Percentiles rank a stretch among this genome's conserved stretches.
Evolutionary conservation across 2,888 invertebrate species (phyloP).

Genomic region (Nymphalis c-album): DNA sequence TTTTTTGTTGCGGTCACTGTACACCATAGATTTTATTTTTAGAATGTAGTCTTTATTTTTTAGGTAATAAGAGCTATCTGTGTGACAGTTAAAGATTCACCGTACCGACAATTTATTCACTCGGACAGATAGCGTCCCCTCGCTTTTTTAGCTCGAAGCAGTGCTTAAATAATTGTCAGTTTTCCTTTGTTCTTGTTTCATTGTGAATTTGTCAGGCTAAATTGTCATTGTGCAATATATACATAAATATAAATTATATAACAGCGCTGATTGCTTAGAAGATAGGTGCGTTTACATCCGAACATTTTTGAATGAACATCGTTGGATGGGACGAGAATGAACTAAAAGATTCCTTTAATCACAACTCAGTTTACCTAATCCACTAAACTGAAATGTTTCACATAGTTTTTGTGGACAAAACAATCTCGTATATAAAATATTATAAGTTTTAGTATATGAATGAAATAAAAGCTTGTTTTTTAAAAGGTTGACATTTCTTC

Average conservation of each 20-base stretch:
- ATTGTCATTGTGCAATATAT: constrained; percentile 34
- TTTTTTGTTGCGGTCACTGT: constrained; percentile 32
- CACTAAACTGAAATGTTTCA: too few relatives aligned
- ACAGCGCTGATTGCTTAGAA: neutral
- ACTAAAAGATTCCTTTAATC: too few relatives aligned
- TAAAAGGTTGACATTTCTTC: too few relatives aligned
- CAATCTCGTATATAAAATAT: too few relatives aligned
- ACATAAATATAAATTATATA: neutral
- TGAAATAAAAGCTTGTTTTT: too few relatives aligned
- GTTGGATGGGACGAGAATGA: too few relatives aligned
- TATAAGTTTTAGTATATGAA: too few relatives aligned
- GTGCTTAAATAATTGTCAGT: constrained; percentile 65
- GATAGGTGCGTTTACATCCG: too few relatives aligned
- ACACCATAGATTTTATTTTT: neutral
- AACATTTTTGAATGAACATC: too few relatives aligned
- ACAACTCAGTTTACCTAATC: too few relatives aligned
- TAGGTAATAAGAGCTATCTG: constrained; percentile 12
- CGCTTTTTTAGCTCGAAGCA: constrained; percentile 53
- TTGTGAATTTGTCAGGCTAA: constrained; percentile 42
- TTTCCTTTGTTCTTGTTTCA: constrained; percentile 44
- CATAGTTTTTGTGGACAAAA: too few relatives aligned
- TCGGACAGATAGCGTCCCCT: constrained; percentile 54
- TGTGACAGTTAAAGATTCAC: constrained; percentile 9
- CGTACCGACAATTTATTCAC: constrained; percentile 62
- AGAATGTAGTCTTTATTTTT: constrained; percentile 20